Conservation (phyloP, 2,113 vertebrate genomes). For the Aleadryas rufinucha region DNA sequence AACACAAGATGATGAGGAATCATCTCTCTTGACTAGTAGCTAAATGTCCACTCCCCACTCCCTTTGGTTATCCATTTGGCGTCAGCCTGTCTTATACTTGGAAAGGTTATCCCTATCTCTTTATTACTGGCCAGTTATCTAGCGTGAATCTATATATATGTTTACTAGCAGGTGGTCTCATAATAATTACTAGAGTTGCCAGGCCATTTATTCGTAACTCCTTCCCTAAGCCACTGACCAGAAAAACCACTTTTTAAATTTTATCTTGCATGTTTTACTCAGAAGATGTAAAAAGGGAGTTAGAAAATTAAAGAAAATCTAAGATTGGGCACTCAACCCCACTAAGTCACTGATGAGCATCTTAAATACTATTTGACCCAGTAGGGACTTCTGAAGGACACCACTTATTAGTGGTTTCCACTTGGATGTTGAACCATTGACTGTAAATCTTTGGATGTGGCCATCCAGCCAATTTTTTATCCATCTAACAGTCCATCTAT, state of each 20-base stretch:
- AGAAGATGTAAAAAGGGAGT: neutral
- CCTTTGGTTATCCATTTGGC: neutral
- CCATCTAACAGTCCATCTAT: neutral
- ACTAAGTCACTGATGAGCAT: neutral
- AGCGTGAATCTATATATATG: neutral
- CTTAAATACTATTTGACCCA: neutral
- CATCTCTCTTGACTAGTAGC: neutral
- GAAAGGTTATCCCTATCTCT: neutral
- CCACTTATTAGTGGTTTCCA: neutral
- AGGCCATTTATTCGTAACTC: neutral
- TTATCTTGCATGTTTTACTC: neutral
- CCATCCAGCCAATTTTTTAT: neutral
- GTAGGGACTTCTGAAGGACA: neutral
- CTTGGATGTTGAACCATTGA: neutral
- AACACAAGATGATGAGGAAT: neutral
- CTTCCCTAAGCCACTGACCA: neutral
- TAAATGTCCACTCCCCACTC: neutral
- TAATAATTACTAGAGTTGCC: neutral
- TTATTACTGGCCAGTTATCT: neutral
- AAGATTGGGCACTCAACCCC: neutral
- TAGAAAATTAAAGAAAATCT: neutral
- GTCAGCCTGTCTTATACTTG: neutral
- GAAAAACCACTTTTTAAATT: neutral
- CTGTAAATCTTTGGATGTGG: neutral
- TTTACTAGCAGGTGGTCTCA: neutral